Percentiles rank a stretch among this genome's conserved stretches.
Evolutionary conservation across 2,797 vertebrate species (phyloP).

Genomic region (Pseudochirops corinnae): DNA sequence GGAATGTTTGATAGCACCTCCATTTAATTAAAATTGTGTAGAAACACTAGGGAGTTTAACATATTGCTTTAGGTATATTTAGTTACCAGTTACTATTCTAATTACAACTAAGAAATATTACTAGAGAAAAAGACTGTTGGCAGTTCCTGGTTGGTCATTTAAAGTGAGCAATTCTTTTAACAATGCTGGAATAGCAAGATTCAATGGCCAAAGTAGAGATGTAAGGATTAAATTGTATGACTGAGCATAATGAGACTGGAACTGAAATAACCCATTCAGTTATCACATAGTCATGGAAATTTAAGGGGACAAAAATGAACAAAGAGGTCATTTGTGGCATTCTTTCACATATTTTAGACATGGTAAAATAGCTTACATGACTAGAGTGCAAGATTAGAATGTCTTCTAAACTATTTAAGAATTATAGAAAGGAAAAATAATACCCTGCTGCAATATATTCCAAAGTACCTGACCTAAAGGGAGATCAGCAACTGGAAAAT

Average conservation of each 20-base stretch:
- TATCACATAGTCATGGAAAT: not conserved
- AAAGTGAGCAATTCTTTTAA: not conserved
- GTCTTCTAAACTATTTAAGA: not conserved
- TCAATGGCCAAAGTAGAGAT: not conserved
- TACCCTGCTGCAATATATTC: not conserved
- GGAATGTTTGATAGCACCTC: not conserved
- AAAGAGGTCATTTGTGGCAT: not conserved
- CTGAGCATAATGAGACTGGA: not conserved
- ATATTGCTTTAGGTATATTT: not conserved
- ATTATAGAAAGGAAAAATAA: not conserved
- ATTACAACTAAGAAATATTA: not conserved
- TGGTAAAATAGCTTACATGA: not conserved
- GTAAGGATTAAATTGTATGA: not conserved
- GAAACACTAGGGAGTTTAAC: not conserved
- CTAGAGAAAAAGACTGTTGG: not conserved
- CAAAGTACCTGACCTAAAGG: not conserved
- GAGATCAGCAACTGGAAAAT: not conserved
- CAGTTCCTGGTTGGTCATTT: not conserved
- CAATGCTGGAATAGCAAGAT: not conserved
- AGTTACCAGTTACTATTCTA: not conserved
- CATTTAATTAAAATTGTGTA: slow-evolving; percentile 3
- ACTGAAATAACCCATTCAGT: not conserved
- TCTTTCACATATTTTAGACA: not conserved
- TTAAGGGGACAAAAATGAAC: not conserved
- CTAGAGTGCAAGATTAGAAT: not conserved